Evolutionary conservation across 2,888 invertebrate genomes (phyloP), one percentile per base, ranked within the genome.

Genomic region (Agrotis puta): DNA sequence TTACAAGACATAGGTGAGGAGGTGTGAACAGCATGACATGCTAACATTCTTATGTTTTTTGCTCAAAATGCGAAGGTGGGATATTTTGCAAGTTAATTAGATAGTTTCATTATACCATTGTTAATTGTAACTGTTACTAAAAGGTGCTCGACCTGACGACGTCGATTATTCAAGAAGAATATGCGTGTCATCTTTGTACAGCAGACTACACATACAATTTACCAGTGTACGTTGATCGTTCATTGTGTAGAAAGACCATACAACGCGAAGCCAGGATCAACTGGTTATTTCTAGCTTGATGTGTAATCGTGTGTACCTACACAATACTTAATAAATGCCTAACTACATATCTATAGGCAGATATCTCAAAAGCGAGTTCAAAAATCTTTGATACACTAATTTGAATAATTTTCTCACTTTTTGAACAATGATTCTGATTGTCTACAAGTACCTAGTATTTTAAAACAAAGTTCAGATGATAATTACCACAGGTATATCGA

Each of bases 11-110:
- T 16, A 43, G 24, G 24, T 13, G 67, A 27, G 16, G 59, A 80
- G 39, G 77, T 64, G 76, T 69, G 43, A 77, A 77, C 64, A 77
- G 80, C 64, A 63, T 61, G 54, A 53, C 53, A 45, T 50, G 45
- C 56, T 16, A 39, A 50, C 48, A 73, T 24, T 73, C 33, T 77
- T 77, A n/a, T 18, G 48, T 63, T 71, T 77, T 79, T 71, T 77
- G 66, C 61, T 45, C 59, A 67, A 81, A 56, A 59, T 77, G 82
- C 78, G 67, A 53, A 79, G 78, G 79, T 77, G 78, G 82, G 43
- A 70, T 79, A 58, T 65, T 82, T 79, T 79, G 79, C 78, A 81
- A 75, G 68, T 78, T 84, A 82, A 82, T 82, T 82, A 82, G 84
- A 57, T 45, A 45, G 76, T 51, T 24, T 64, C 39, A 74, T 73